Conservation (phyloP, 1,140 invertebrate genomes). For the Drosophila mojavensis region DNA sequence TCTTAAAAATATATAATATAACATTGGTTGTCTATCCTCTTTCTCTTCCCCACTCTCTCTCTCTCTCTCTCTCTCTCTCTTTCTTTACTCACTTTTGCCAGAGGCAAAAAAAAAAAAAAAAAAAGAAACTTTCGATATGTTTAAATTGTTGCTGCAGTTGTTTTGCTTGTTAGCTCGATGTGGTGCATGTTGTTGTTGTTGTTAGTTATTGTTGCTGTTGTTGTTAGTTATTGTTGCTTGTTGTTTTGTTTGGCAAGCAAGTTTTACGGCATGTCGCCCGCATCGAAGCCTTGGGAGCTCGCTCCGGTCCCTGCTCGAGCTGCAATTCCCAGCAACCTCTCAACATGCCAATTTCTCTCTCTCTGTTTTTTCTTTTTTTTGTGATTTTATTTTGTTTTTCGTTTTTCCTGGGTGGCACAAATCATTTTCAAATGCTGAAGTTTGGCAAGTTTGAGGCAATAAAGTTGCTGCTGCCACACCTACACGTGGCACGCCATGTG, state of each 20-base stretch:
- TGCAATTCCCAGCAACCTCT: neutral
- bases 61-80: neutral
- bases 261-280: slow-evolving; percentile 64
- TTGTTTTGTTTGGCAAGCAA: slow-evolving; percentile 70
- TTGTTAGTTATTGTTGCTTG: slow-evolving; percentile 21
- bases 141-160: slow-evolving; percentile 66
- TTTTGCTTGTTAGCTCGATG: slow-evolving; percentile 29
- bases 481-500: slow-evolving; percentile 15
- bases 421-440: slow-evolving; percentile 77
- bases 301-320: neutral
- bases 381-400: neutral
- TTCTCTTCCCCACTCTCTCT: neutral
- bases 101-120: neutral
- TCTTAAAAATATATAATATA: no score
- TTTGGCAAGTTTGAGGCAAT: slow-evolving; percentile 74
- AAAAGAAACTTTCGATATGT: slow-evolving; percentile 64
- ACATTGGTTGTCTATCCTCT: neutral
- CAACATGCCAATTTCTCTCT: neutral
- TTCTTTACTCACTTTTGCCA: neutral
- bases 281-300: neutral
- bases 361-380: no score
- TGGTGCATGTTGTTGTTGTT: slow-evolving; percentile 8
- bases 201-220: slow-evolving; percentile 16
- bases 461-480: slow-evolving; percentile 71
- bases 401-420: slow-evolving; percentile 41